Conservation (phyloP, 2,797 vertebrate species). For the Erethizon dorsatum region DNA sequence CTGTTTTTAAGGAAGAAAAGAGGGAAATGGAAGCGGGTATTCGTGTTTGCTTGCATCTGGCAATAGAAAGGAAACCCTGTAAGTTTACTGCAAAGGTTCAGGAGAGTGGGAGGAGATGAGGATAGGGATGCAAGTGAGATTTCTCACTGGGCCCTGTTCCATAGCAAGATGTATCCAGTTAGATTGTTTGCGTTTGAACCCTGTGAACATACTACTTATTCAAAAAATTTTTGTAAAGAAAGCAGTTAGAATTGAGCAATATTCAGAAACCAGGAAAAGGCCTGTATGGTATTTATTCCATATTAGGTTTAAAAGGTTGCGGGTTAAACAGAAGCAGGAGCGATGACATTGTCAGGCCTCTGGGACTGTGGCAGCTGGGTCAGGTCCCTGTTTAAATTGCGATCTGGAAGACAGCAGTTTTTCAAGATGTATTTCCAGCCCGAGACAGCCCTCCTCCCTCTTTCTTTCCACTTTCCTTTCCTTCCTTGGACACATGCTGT, state of each 20-base stretch:
- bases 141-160: not conserved
- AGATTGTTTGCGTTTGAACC: not conserved
- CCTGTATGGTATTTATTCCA: not conserved
- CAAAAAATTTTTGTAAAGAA: not conserved
- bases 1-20: not conserved
- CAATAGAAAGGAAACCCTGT: not conserved
- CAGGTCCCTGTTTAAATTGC: not conserved
- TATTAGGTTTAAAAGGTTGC: not conserved
- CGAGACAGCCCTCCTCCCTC: not conserved
- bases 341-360: not conserved
- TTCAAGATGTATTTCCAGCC: not conserved
- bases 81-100: not conserved
- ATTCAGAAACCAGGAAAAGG: not conserved
- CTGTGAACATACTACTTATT: not conserved
- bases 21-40: not conserved
- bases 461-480: not conserved
- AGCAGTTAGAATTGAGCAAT: not conserved
- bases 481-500: not conserved
- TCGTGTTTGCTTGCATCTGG: not conserved
- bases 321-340: not conserved
- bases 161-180: not conserved
- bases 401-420: not conserved
- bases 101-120: not conserved
- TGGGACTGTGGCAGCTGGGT: not conserved
- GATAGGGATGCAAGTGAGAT: not conserved